A percentile compares a stretch with the other conserved stretches of the same genome.
Evolutionary conservation across 2,797 vertebrate species (phyloP).

Genomic region (Cottoperca gobio): DNA sequence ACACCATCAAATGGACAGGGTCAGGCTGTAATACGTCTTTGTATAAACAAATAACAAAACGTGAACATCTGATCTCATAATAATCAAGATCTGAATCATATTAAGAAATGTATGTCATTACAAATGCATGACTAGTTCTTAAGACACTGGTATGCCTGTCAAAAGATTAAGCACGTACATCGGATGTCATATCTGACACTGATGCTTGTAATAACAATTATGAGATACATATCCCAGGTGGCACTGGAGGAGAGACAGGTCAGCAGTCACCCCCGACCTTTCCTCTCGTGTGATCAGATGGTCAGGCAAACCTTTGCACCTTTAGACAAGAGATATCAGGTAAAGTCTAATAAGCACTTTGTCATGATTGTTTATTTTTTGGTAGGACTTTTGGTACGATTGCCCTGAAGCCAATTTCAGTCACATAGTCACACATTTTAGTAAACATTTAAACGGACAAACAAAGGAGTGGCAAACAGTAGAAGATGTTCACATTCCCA

Average conservation of each 20-base stretch:
- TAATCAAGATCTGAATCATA: too few relatives aligned
- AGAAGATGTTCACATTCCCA: slow-evolving; percentile 34
- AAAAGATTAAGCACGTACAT: background rate
- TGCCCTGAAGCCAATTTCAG: too few relatives aligned
- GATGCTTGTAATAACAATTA: background rate
- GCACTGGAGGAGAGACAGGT: background rate
- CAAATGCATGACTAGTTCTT: background rate
- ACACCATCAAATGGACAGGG: slow-evolving; percentile 18
- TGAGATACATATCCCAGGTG: background rate
- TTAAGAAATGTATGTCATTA: too few relatives aligned
- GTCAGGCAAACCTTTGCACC: background rate
- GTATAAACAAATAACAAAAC: slow-evolving; percentile 16
- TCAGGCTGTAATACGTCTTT: slow-evolving; percentile 17
- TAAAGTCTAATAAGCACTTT: background rate
- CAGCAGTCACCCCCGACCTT: background rate
- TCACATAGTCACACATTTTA: slow-evolving; percentile 12
- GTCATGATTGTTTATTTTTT: background rate
- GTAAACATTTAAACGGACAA: slow-evolving; percentile 34
- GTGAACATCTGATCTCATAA: background rate
- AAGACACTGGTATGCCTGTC: background rate
- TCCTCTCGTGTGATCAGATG: background rate
- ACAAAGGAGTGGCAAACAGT: slow-evolving; percentile 42
- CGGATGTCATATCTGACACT: background rate
- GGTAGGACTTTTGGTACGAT: too few relatives aligned
- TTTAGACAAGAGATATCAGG: background rate